These are phyloP conservation scores for Lethrus apterus DNA, from an alignment of 1,140 invertebrate genomes.

Conservation along the genomic window DNA sequence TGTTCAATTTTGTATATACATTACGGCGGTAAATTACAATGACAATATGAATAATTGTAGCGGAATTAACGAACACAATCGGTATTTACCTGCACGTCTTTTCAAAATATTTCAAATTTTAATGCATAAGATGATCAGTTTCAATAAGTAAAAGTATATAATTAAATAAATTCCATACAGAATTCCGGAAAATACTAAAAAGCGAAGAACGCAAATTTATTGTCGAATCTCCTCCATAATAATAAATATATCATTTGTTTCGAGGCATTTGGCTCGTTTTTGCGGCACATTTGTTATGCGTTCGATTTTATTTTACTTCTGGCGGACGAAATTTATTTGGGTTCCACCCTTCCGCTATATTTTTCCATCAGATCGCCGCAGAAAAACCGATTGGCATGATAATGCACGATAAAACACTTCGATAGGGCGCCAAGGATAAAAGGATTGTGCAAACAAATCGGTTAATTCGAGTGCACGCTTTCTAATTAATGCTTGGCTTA, in stretches of 20 bases:
- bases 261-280: slow-evolving; percentile 31
- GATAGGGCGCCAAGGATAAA: slow-evolving; percentile 22
- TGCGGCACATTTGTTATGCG: slow-evolving; percentile 33
- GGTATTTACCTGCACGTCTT: too few species aligned
- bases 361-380: slow-evolving; percentile 29
- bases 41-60: too few species aligned
- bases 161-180: too few species aligned
- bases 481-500: slow-evolving; percentile 32
- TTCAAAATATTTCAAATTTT: too few species aligned
- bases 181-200: too few species aligned
- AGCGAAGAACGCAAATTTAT: too few species aligned
- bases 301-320: slow-evolving; percentile 30
- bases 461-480: slow-evolving; percentile 27
- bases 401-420: slow-evolving; percentile 29
- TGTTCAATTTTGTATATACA: too few species aligned
- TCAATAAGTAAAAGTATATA: too few species aligned
- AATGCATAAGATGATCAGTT: too few species aligned
- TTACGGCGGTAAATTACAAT: too few species aligned
- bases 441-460: slow-evolving; percentile 32
- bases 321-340: slow-evolving; percentile 26
- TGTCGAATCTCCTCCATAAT: slow-evolving; percentile 21
- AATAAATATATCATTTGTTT: slow-evolving; percentile 36
- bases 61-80: too few species aligned
- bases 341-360: slow-evolving; percentile 27
- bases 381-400: slow-evolving; percentile 27